Conservation (phyloP, 2,113 vertebrate species). For the Ceyx margarethae region DNA sequence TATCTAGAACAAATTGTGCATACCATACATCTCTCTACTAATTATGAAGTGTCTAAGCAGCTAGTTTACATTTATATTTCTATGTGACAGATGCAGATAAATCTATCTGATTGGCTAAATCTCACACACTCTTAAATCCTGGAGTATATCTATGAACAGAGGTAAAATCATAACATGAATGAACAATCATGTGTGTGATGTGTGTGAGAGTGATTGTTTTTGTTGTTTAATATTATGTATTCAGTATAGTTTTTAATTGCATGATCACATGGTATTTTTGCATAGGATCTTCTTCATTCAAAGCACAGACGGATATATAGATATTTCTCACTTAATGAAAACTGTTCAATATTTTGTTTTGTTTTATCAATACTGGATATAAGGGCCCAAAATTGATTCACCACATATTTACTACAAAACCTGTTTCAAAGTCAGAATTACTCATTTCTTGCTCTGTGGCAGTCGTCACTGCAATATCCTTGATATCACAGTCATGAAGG, state of each 20-base stretch:
- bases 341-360: background rate
- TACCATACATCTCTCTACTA: background rate
- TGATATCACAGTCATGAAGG: background rate
- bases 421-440: background rate
- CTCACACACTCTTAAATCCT: background rate
- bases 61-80: background rate
- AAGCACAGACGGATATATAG: background rate
- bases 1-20: background rate
- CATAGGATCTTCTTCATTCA: background rate
- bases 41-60: background rate
- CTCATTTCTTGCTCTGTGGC: background rate
- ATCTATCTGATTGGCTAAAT: background rate
- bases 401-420: background rate
- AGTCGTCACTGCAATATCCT: background rate
- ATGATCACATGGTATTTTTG: background rate
- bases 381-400: background rate
- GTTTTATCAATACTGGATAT: background rate
- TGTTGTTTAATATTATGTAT: background rate
- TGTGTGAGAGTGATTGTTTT: background rate
- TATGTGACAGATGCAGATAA: background rate
- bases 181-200: background rate
- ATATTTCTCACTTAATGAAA: background rate
- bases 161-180: background rate
- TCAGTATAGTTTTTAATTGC: background rate
- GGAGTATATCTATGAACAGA: background rate